Base-by-base conservation (phyloP, 2,113 vertebrate genomes). In the Anser brachyrhynchus region DNA sequence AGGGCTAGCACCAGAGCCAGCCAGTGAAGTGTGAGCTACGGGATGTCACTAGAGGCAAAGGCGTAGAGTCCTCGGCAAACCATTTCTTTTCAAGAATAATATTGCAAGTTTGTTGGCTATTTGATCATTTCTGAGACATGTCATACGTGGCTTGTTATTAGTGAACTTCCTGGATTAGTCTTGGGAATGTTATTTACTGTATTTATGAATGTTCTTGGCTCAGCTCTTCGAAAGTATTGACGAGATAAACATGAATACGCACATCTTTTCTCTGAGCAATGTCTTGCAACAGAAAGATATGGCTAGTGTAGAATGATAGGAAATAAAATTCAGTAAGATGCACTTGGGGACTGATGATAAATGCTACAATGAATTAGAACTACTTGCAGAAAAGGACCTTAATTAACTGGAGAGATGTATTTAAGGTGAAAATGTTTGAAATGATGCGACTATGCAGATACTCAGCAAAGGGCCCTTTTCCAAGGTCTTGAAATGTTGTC, bases 41-140 rank as follows among this genome's bases (percentile, higher is more conserved):
- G 17, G 21, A 13, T 55, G 7, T 23, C 23, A 22, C 3, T 29
- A 16, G 43, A 67, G 61, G 51, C 0, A 0, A 20, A 87, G 13
- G 4, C 15, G 33, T 71, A 35, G 55, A 55, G 33, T 84, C 16
- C 41, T 10, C 20, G 49, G 8, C 13, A 84, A 86, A 69, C 11
- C 7, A 28, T 66, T 74, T 52, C 21, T 54, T 76, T 58, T 37
- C 57, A 81, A 54, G 52, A 87, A 85, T 28, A 65, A 61, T 13
- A 9, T 0, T 12, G 9, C 52, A 44, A 0, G 35, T 87, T 90
- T 28, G 41, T 21, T 31, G 31, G 66, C 43, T 52, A 1, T 49
- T 58, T 59, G 46, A 33, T 87, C 0, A 5, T 82, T 92, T 72
- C 31, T 59, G 72, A 57, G 46, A 39, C 25, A 11, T 8, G 23